Evolutionary conservation across 1,140 invertebrate genomes (phyloP).

Genomic region (Caenorhabditis inopinata): DNA sequence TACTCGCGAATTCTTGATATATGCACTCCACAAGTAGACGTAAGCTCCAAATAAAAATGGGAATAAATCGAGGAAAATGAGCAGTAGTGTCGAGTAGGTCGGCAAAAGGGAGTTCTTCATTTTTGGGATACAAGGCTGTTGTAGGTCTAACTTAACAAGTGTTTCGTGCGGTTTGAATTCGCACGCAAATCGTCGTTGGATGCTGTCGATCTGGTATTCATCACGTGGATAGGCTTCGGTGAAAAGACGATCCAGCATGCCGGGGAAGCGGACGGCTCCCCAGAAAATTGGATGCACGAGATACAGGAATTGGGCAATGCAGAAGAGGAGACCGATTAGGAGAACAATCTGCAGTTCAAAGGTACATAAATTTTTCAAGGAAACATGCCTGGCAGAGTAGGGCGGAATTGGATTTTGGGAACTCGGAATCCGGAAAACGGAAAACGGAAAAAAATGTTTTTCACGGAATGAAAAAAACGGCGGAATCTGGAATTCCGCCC

Average conservation of each 20-base stretch:
- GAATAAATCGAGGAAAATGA: slow-evolving; percentile 48
- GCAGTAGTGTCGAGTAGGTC: slow-evolving; percentile 42
- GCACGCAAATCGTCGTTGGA: slow-evolving; percentile 42
- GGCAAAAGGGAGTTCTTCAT: slow-evolving; percentile 49
- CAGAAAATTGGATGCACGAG: slow-evolving; percentile 45
- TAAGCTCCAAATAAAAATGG: slow-evolving; percentile 47
- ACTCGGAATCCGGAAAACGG: too few relatives aligned
- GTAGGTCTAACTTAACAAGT: slow-evolving; percentile 41
- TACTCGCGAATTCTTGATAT: slow-evolving; percentile 43
- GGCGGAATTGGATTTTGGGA: too few relatives aligned
- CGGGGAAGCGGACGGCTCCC: slow-evolving; percentile 37
- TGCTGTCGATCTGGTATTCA: slow-evolving; percentile 33
- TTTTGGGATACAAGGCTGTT: slow-evolving; percentile 50
- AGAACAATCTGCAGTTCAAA: slow-evolving; percentile 28
- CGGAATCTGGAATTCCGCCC: too few relatives aligned
- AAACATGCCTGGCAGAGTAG: too few relatives aligned
- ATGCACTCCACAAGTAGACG: slow-evolving; percentile 48
- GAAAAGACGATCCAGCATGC: slow-evolving; percentile 47
- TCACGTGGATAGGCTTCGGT: slow-evolving; percentile 44
- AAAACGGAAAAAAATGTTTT: too few relatives aligned
- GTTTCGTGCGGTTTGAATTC: slow-evolving; percentile 46
- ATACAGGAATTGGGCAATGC: slow-evolving; percentile 46
- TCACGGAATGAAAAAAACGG: too few relatives aligned
- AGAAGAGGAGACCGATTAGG: slow-evolving; percentile 43
- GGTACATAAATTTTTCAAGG: too few relatives aligned